Evolutionary conservation across 2,113 vertebrate genomes (phyloP).

Genomic region (Odocoileus hemionus): DNA sequence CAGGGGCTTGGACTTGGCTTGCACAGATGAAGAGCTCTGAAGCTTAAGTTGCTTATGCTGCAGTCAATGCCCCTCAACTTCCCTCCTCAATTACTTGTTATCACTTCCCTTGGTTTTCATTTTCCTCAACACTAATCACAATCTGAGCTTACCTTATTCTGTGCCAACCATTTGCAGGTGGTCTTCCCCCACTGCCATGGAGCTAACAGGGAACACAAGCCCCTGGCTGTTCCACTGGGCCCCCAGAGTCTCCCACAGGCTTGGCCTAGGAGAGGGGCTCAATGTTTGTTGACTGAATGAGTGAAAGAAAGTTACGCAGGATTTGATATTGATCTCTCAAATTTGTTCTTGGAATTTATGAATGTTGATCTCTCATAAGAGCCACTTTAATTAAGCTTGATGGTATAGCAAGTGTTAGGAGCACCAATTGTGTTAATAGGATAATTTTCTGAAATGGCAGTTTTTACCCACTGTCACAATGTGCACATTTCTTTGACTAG

Average conservation of each 20-base stretch:
- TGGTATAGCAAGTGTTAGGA: not conserved
- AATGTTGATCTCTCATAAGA: constrained; percentile 16
- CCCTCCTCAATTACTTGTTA: not conserved
- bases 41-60: not conserved
- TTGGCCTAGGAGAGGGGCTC: not conserved
- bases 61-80: not conserved
- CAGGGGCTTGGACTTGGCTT: not conserved
- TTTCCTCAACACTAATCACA: not conserved
- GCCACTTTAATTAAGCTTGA: constrained; percentile 17
- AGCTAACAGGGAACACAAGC: not conserved
- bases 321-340: not conserved
- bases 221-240: not conserved
- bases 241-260: not conserved
- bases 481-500: not conserved
- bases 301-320: not conserved
- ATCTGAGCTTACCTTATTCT: not conserved
- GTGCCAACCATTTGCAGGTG: not conserved
- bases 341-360: constrained; percentile 18
- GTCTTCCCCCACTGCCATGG: not conserved
- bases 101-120: not conserved
- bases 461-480: not conserved
- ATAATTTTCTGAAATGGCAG: constrained; percentile 32
- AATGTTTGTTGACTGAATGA: not conserved
- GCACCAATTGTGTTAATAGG: constrained; percentile 1
- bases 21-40: not conserved